Base-by-base conservation (phyloP, 2,113 vertebrate genomes). In the Ptilonorhynchus violaceus region DNA sequence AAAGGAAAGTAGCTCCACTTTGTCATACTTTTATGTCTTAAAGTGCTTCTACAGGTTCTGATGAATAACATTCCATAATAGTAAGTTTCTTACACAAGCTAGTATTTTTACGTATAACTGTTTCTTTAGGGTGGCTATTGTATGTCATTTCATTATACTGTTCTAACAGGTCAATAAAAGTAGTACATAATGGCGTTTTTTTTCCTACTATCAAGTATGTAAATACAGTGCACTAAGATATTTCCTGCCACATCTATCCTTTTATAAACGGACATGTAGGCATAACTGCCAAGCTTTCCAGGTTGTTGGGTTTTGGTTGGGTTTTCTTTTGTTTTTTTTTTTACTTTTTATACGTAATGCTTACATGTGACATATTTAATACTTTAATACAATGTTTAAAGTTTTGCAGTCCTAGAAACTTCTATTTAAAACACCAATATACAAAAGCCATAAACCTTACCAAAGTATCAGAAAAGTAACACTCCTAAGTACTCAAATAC, bases 251-350 rank as follows among this genome's bases (percentile, higher is more conserved):
- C 56, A 59, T 47, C 17, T 77, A 52, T 35, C 28, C 46, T 47
- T 53, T 35, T 62, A 52, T 24, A 81, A 85, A 50, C 19, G 16
- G 13, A 60, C 78, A 69, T 15, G 20, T 18, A 42, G 25, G 30
- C 33, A 23, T n/a, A 73, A 82, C 9, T 66, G 42, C 41, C 42
- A 58, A 56, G 37, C 27, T 75, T 83, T 68, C 13, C 30, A 74
- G 42, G 23, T 33, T 55, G 33, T 69, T 77, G 42, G 42, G 42
- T 42, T 42, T 42, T 42, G 42, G 37, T 44, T 23, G 25, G 31
- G n/a, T n/a, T n/a, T n/a, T n/a, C n/a, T n/a, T n/a, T 42, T 11
- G 28, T 15, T 15, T 0, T 0, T 22, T 55, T 37, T 58, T 64
- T 83, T 23, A 59, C 7, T 42, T 81, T 63, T 74, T 47, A 88